Evolutionary conservation across 2,113 vertebrate species (phyloP).

Genomic region (Chaetodon auriga): DNA sequence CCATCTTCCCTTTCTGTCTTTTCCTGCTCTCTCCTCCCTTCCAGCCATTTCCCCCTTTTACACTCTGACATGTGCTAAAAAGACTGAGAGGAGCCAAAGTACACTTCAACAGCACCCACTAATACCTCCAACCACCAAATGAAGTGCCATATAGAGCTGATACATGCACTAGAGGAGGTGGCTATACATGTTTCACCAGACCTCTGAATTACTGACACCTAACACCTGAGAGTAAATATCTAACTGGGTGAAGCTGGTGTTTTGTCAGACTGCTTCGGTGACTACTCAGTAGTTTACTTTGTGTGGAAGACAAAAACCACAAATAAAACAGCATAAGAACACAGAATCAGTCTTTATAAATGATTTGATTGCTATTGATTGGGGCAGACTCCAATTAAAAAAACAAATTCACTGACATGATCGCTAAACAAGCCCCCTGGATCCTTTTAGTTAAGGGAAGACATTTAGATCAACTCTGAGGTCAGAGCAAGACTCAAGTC

Average conservation of each 20-base stretch:
- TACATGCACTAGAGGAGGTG: not conserved
- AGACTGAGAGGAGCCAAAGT: conserved; percentile 33
- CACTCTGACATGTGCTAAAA: conserved; percentile 40
- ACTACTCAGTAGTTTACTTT: not conserved
- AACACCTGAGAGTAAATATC: not conserved
- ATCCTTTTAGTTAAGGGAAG: not conserved
- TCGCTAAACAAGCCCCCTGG: not conserved
- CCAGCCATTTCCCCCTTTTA: conserved; percentile 37
- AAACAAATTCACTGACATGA: too few relatives aligned
- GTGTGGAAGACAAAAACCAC: not conserved
- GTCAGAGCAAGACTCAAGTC: not conserved
- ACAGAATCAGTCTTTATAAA: not conserved
- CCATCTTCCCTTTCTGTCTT: conserved; percentile 27
- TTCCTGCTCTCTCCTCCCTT: conserved; percentile 24
- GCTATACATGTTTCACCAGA: not conserved
- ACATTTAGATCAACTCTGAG: not conserved
- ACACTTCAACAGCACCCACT: conserved; percentile 20
- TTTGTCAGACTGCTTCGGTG: not conserved
- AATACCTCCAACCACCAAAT: conserved; percentile 4
- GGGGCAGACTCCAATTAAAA: not conserved
- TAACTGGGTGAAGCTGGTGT: not conserved
- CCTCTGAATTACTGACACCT: not conserved
- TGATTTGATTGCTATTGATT: too few relatives aligned
- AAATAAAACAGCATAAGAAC: not conserved
- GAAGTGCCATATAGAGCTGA: not conserved